A percentile compares a stretch with the other conserved stretches of the same genome.
phyloP scores from a whole-genome alignment of 2,797 vertebrate species.

The Pangasius sanitwongsei region DNA sequence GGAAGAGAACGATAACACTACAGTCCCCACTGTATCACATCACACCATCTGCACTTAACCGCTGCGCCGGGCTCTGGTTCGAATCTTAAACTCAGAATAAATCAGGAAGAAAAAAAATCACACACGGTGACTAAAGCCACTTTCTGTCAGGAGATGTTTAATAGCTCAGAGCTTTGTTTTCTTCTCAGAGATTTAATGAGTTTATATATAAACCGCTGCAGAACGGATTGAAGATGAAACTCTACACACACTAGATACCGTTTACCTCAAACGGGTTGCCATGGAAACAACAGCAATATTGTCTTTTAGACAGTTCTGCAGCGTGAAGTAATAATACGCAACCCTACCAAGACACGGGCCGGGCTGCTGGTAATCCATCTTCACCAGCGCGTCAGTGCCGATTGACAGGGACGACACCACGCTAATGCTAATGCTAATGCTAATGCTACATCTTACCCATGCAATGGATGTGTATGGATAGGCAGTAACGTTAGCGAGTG shows the following conservation, averaged over 20 bases:
- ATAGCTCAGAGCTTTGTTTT: slow-evolving; percentile 11
- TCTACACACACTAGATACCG: background rate
- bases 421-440: background rate
- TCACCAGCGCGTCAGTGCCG: background rate
- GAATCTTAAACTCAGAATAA: background rate
- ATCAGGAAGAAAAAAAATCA: background rate
- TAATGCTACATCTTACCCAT: background rate
- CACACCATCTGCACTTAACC: slow-evolving; percentile 18
- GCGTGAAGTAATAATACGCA: slow-evolving; percentile 11
- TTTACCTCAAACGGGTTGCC: slow-evolving; percentile 26
- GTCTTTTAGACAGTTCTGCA: slow-evolving; percentile 11
- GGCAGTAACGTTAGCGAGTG: background rate
- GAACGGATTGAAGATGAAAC: slow-evolving; percentile 34
- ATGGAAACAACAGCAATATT: slow-evolving; percentile 44
- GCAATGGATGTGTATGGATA: background rate
- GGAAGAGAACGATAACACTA: slow-evolving; percentile 47
- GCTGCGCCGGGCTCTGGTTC: background rate
- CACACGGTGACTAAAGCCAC: background rate
- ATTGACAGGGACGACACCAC: background rate
- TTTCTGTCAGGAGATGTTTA: slow-evolving; percentile 9
- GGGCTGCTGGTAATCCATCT: background rate
- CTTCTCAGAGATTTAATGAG: slow-evolving; percentile 35
- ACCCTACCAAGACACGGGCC: background rate
- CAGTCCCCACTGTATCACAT: slow-evolving; percentile 28
- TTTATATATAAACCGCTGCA: slow-evolving; percentile 18